Conservation (phyloP, 2,888 invertebrate species). For the Drosophila merina region DNA sequence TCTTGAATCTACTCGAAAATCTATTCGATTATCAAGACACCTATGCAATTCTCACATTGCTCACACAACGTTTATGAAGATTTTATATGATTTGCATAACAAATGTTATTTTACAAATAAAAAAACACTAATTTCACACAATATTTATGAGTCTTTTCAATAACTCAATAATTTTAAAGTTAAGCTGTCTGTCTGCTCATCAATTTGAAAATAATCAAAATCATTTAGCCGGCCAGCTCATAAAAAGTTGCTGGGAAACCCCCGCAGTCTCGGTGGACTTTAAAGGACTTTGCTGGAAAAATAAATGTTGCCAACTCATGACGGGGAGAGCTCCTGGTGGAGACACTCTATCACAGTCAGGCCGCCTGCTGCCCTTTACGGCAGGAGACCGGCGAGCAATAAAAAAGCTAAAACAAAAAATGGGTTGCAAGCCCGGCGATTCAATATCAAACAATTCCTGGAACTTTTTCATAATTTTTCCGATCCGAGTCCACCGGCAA, state of each 20-base stretch:
- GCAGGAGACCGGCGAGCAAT: too few species aligned
- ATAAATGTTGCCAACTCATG: slow-evolving; percentile 25
- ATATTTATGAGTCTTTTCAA: too few species aligned
- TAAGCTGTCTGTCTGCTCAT: background rate
- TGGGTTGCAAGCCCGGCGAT: slow-evolving; percentile 20
- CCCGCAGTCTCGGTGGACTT: background rate
- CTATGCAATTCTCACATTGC: too few species aligned
- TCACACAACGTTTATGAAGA: too few species aligned
- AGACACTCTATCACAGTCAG: slow-evolving; percentile 18
- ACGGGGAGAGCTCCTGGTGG: slow-evolving; percentile 26
- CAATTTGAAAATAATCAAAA: slow-evolving; percentile 1
- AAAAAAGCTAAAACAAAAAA: background rate
- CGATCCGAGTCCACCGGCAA: background rate
- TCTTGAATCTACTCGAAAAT: too few species aligned
- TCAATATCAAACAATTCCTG: slow-evolving; percentile 53
- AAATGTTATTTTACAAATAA: too few species aligned
- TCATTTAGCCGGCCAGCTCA: background rate
- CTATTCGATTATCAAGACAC: too few species aligned
- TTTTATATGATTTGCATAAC: too few species aligned
- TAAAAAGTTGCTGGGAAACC: background rate
- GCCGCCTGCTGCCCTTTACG: too few species aligned
- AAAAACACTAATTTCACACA: too few species aligned
- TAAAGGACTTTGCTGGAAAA: background rate
- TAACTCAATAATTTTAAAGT: too few species aligned
- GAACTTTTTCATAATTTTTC: slow-evolving; percentile 50